Conservation (phyloP, 2,888 invertebrate genomes). For the Phanerotoma sp. region DNA sequence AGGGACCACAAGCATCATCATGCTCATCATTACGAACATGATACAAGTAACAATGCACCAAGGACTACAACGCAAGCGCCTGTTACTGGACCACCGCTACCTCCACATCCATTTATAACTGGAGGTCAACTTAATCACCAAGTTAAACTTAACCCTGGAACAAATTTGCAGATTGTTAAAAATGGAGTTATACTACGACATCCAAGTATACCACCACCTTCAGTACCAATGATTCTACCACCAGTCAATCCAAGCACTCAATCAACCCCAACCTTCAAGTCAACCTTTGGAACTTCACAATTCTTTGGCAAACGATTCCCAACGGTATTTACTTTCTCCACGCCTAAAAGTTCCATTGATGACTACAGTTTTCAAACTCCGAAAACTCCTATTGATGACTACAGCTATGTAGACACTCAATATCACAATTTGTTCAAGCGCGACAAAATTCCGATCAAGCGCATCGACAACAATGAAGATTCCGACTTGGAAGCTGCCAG, state of each 20-base stretch:
- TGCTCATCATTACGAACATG: constrained; percentile 76
- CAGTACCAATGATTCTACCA: constrained; percentile 44
- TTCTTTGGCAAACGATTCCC: constrained; percentile 40
- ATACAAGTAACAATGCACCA: constrained; percentile 66
- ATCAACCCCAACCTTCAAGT: constrained; percentile 27
- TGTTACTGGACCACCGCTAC: constrained; percentile 60
- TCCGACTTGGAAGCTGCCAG: constrained; percentile 12
- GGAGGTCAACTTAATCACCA: constrained; percentile 67
- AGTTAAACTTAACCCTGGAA: constrained; percentile 51
- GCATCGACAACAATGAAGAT: too few species aligned
- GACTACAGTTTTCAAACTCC: constrained; percentile 19
- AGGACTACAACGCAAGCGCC: constrained; percentile 63
- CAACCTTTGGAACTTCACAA: constrained; percentile 25
- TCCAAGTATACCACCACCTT: constrained; percentile 40
- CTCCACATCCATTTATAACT: constrained; percentile 63
- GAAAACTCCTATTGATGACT: constrained; percentile 7
- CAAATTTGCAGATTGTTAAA: constrained; percentile 45
- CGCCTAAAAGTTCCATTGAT: constrained; percentile 26
- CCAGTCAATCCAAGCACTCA: constrained; percentile 39
- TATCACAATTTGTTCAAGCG: constrained; percentile 46
- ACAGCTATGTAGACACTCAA: constrained; percentile 40
- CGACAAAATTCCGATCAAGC: constrained; percentile 36
- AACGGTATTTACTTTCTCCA: constrained; percentile 29
- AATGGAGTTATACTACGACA: constrained; percentile 52
- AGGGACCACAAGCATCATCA: constrained; percentile 87